Percentiles rank a stretch among this genome's conserved stretches.
phyloP scores from a whole-genome alignment of 2,797 vertebrate species.

The Micropoecilia bifurca region DNA sequence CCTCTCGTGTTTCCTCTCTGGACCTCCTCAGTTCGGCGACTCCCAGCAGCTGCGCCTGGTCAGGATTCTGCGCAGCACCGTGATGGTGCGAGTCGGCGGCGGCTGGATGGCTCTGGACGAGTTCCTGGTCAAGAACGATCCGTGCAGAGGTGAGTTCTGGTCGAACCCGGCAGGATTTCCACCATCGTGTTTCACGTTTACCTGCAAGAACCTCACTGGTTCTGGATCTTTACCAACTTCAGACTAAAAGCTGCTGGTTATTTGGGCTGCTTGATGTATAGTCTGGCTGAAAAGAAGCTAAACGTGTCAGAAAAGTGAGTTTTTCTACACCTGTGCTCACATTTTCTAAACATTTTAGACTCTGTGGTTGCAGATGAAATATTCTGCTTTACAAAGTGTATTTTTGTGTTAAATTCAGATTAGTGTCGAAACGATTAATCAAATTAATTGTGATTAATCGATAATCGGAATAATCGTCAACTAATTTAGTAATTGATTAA shows the following conservation, averaged over 20 bases:
- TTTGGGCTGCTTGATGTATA: not conserved
- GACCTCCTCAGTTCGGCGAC: slow-evolving; percentile 90
- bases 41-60: slow-evolving; percentile 99
- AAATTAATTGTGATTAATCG: no score
- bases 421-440: no score
- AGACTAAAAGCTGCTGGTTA: not conserved
- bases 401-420: not conserved
- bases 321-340: not conserved
- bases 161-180: not conserved
- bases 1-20: not conserved
- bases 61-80: slow-evolving; percentile 95
- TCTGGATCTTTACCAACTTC: not conserved
- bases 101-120: slow-evolving; percentile 99
- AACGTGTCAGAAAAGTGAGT: not conserved
- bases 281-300: not conserved
- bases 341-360: not conserved
- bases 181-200: accelerated
- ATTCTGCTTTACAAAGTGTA: not conserved
- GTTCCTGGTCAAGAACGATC: slow-evolving; percentile 97
- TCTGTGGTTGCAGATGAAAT: not conserved
- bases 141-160: slow-evolving; percentile 92
- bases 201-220: not conserved
- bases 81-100: slow-evolving; percentile 97
- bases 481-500: no score
- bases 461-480: no score